Conservation (phyloP, 2,797 vertebrate species). For the Parauchenoglanis punctatus region DNA sequence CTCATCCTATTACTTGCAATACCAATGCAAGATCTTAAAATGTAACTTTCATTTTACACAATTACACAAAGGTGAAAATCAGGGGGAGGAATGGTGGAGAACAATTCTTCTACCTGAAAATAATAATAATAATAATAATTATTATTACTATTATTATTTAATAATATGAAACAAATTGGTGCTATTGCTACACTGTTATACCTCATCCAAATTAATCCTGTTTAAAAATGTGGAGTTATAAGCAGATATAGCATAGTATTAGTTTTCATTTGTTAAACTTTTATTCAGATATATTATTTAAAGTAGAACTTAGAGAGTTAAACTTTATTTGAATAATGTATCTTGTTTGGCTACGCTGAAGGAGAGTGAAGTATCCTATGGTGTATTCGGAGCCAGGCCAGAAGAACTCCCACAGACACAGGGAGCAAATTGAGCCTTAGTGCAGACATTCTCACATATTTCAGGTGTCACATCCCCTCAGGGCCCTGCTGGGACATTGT, state of each 20-base stretch:
- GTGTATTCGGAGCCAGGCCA: slow-evolving; percentile 19
- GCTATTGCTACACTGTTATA: neutral
- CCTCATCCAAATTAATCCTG: neutral
- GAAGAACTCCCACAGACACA: slow-evolving; percentile 36
- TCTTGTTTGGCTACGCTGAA: slow-evolving; percentile 49
- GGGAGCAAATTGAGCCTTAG: slow-evolving; percentile 62
- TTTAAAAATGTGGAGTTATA: neutral
- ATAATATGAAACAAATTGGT: too few relatives aligned
- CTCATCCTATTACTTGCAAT: neutral
- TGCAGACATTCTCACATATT: slow-evolving; percentile 59
- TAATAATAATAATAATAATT: too few relatives aligned
- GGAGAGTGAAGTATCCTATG: slow-evolving; percentile 16
- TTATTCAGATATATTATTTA: neutral
- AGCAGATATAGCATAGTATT: neutral
- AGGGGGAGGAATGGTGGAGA: neutral
- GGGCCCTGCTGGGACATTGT: slow-evolving; percentile 47
- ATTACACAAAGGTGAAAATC: neutral
- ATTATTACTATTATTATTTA: too few relatives aligned
- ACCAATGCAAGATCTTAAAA: neutral
- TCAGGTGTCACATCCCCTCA: slow-evolving; percentile 58
- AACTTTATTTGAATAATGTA: slow-evolving; percentile 33
- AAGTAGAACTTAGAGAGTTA: slow-evolving; percentile 24
- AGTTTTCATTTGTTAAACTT: neutral
- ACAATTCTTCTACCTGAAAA: neutral
- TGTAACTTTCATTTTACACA: neutral